phyloP scores from a whole-genome alignment of 1,140 invertebrate species.

The Brachionus rotundiformis region DNA sequence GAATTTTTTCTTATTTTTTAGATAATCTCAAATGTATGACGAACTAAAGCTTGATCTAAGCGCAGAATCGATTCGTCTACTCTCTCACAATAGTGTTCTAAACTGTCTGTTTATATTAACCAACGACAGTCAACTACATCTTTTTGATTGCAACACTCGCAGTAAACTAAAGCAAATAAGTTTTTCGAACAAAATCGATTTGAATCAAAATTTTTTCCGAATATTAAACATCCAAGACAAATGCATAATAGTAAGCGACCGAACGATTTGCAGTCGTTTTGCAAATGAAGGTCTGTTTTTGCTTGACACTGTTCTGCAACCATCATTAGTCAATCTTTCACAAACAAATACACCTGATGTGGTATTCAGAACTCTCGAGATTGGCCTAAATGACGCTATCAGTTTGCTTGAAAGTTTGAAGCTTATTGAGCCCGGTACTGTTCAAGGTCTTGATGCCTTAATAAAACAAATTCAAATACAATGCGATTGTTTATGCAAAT shows the following conservation, averaged over 20 bases:
- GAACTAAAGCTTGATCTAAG: conserved; percentile 15
- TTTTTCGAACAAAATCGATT: conserved; percentile 23
- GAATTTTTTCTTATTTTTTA: not conserved
- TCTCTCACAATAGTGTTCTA: conserved; percentile 39
- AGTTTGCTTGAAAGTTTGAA: conserved; percentile 15
- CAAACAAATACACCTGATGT: not conserved
- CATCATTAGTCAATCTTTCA: not conserved
- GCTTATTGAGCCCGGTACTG: not conserved
- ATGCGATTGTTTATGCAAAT: not conserved
- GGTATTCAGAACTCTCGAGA: not conserved
- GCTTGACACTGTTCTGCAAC: conserved; percentile 43
- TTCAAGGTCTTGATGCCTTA: not conserved
- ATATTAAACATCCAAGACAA: conserved; percentile 41
- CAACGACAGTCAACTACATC: not conserved
- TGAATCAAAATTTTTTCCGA: conserved; percentile 17
- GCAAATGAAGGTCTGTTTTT: conserved; percentile 32
- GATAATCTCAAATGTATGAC: conserved; percentile 35
- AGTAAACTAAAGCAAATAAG: conserved; percentile 36
- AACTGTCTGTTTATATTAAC: conserved; percentile 46
- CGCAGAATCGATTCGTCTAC: not conserved
- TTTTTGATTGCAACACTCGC: conserved; percentile 44
- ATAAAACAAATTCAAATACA: conserved; percentile 42
- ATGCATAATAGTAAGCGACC: conserved; percentile 41
- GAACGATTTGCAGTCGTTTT: conserved; percentile 48
- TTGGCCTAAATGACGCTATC: not conserved